phyloP scores from a whole-genome alignment of 2,113 vertebrate species.

The Phylloscopus trochiloides region DNA sequence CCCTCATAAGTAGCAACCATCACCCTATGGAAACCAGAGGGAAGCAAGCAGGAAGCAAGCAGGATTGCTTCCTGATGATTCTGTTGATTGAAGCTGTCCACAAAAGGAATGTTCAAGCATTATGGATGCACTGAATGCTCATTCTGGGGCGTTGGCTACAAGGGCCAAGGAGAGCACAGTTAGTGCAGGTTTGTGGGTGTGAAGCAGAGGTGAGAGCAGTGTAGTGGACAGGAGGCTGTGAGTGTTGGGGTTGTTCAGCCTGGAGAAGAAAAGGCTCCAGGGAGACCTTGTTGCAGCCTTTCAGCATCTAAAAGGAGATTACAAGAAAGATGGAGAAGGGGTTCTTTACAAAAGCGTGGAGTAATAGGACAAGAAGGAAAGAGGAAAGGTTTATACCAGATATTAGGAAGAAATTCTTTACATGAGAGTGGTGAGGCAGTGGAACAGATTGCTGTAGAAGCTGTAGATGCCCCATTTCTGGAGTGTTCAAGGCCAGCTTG shows the following conservation, averaged over 20 bases:
- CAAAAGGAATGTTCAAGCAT: neutral
- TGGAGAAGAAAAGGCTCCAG: neutral
- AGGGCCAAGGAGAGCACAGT: neutral
- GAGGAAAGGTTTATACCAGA: neutral
- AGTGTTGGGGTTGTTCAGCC: neutral
- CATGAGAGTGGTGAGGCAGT: neutral
- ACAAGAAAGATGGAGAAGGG: neutral
- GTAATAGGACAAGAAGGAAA: rapidly evolving
- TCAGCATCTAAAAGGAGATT: neutral
- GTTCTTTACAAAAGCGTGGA: neutral
- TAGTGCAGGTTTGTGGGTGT: neutral
- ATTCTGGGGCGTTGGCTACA: neutral
- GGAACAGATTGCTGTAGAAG: neutral
- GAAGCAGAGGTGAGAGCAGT: neutral
- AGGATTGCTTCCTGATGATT: neutral
- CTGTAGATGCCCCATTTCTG: neutral
- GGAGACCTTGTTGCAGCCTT: neutral
- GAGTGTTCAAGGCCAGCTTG: neutral
- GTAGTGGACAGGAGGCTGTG: neutral
- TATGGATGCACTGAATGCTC: rapidly evolving
- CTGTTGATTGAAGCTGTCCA: neutral
- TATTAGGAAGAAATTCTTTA: neutral
- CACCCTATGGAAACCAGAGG: neutral
- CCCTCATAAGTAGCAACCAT: neutral
- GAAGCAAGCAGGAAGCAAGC: neutral